Base-by-base conservation (phyloP, 64 coral and sea anemone genomes). In the Stichodactyla helianthus region DNA sequence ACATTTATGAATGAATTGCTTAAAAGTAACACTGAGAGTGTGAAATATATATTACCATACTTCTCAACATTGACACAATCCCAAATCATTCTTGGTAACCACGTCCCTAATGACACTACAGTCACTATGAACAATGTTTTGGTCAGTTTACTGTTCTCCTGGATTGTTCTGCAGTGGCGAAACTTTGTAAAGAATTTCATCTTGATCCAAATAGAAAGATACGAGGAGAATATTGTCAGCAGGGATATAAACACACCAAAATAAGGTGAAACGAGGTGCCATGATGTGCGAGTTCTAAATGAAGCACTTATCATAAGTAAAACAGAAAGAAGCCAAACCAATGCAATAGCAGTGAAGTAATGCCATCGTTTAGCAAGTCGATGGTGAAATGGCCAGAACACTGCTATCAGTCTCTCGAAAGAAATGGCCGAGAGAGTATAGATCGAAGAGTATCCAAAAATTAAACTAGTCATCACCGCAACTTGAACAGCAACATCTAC, bases 1-100 rank as follows among this genome's bases (percentile, higher is more conserved):
- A 79, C 28, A 79, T 79, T 79, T 13, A 20, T 28, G 25, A 79
- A 50, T n/a, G 76, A 79, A 79, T 79, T 79, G 76, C 76, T 79
- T 5, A 79, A 9, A 50, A 79, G 27, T 13, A 52, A 19, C 6
- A 77, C 5, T 25, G 12, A 44, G 16, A 77, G 31, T 12, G 23
- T 23, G 6, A 26, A 44, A 77, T 77, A 12, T 12, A 16, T 13
- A 60, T 12, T 16, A 60, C 18, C 18, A 17, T 14, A 16, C 4
- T 60, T 1, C 4, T 4, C 18, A 60, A 12, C 12, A 12, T 5
- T 5, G 13, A 60, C 58, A 60, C 58, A 14, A 1, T 50, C 76
- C 16, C 0, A 2, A 6, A 79, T 79, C 10, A 31, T 10, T 50
- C 10, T 79, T 14, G 76, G 76, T 6, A 52, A 14, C 76, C 76